Percentiles rank a stretch among this genome's conserved stretches.
Conservation (phyloP, 92 coral and sea anemone species). For the Zoanthus sociatus region DNA sequence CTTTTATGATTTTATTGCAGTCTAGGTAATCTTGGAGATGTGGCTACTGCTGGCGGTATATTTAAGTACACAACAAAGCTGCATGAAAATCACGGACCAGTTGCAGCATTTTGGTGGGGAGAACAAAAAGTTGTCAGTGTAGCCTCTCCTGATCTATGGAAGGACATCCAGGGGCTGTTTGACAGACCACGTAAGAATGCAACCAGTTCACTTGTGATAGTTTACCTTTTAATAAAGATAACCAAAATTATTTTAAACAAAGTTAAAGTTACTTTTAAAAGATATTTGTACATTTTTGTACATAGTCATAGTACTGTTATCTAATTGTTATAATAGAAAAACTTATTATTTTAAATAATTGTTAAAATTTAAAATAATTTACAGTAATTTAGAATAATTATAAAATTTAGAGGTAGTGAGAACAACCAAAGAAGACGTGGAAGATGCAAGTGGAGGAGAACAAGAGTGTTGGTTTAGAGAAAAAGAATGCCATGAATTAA, state of each 20-base stretch:
- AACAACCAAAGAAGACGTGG: too few species aligned
- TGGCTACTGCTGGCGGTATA: constrained; percentile 90
- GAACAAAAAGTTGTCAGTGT: constrained; percentile 80
- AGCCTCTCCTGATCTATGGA: constrained; percentile 85
- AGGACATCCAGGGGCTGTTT: constrained; percentile 81
- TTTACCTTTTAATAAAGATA: background rate
- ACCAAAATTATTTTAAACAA: too few species aligned
- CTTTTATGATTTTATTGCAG: constrained; percentile 39
- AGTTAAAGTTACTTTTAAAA: too few species aligned
- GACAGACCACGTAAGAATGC: constrained; percentile 88
- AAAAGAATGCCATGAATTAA: too few species aligned
- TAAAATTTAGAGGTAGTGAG: too few species aligned
- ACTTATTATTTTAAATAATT: too few species aligned
- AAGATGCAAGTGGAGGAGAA: too few species aligned
- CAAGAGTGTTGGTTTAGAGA: background rate
- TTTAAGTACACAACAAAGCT: constrained; percentile 75
- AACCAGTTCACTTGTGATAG: background rate
- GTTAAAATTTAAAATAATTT: too few species aligned
- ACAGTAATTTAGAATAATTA: too few species aligned
- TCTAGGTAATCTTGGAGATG: constrained; percentile 89
- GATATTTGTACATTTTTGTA: too few species aligned
- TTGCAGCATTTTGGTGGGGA: constrained; percentile 97
- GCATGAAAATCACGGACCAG: constrained; percentile 78
- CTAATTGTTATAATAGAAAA: too few species aligned
- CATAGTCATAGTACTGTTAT: too few species aligned